Conservation (phyloP, 1,140 invertebrate species). For the Drosophila guanche region DNA sequence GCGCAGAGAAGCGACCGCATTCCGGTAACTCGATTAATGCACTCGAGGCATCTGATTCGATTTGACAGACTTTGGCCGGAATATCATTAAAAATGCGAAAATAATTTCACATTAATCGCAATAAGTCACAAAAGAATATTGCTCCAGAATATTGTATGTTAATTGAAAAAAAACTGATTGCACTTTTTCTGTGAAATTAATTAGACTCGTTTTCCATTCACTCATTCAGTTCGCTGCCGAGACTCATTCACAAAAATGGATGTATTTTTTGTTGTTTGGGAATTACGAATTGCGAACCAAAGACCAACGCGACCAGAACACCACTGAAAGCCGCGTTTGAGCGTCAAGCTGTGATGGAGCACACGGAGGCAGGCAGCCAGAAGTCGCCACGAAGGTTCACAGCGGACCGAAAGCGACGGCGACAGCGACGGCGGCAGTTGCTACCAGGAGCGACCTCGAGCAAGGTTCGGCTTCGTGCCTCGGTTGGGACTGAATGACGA, state of each 20-base stretch:
- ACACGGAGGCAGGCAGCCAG: constrained; percentile 45
- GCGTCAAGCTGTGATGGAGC: not conserved
- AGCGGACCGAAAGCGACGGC: constrained; percentile 12
- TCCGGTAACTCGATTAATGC: constrained; percentile 37
- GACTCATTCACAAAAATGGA: constrained; percentile 59
- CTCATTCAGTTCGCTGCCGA: constrained; percentile 19
- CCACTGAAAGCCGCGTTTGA: constrained; percentile 44
- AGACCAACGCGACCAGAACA: constrained; percentile 56
- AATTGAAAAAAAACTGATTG: not conserved
- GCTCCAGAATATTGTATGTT: not conserved
- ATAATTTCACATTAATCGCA: not conserved
- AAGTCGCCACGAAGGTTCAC: constrained; percentile 45
- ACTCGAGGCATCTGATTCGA: constrained; percentile 23
- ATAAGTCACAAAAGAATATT: too few relatives aligned
- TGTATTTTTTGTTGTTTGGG: constrained; percentile 24
- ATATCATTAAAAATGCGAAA: not conserved
- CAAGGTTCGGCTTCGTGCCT: constrained; percentile 62
- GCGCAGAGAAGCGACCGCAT: constrained; percentile 2
- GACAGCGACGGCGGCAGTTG: constrained; percentile 11
- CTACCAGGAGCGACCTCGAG: constrained; percentile 35
- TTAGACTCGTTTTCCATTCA: constrained; percentile 32
- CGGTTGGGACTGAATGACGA: constrained; percentile 53
- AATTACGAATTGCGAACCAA: constrained; percentile 56
- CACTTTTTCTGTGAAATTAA: constrained; percentile 16
- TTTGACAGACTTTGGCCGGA: constrained; percentile 20